Evolutionary conservation across 1,140 invertebrate genomes (phyloP), one percentile per base, ranked within the genome.

Genomic region (Tenebrio molitor): DNA sequence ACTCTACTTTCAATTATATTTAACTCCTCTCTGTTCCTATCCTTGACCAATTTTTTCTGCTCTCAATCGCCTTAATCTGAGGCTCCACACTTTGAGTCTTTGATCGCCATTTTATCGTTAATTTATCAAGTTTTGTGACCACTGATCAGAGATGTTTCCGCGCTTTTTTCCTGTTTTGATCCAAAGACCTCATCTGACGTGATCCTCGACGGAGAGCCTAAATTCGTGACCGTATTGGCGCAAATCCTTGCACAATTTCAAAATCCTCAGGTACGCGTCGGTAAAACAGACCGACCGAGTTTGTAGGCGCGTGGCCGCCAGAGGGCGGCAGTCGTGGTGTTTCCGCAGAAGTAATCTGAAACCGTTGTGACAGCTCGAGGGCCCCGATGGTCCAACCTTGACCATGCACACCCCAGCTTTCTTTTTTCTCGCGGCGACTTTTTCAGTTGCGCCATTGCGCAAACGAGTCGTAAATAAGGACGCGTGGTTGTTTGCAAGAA

Each of bases 131-230:
- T 84, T 92, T 93, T 10, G 83, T 86, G 41, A 90, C 82, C 42
- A n/a, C n/a, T n/a, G n/a, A n/a, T n/a, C n/a, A n/a, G n/a, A 97
- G 81, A 75, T 88, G 81, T 76, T 89, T 80, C 74, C 93, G 81
- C 3, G 95, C 95, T 63, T 84, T 79, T 84, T 91, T 90, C 74
- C 91, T 85, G 81, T 97, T 97, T 72, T 90, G 84, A 34, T 88
- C 85, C 68, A 93, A 84, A 63, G 89, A 91, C 80, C 95, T 87
- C 12, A 91, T 90, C 76, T 91, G 76, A 86, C 90, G 78, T 88
- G 91, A 2, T 83, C 77, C 78, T 90, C 88, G 74, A 91, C 87
- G 0, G 90, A 90, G 4, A 86, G 84, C 76, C 87, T 83, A 39
- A 91, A 77, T 71, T 85, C 83, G 80, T 87, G 84, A 17, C 88